A percentile compares a stretch with the other conserved stretches of the same genome.
Conservation (phyloP, 2,113 vertebrate species). For the Elgaria multicarinata region DNA sequence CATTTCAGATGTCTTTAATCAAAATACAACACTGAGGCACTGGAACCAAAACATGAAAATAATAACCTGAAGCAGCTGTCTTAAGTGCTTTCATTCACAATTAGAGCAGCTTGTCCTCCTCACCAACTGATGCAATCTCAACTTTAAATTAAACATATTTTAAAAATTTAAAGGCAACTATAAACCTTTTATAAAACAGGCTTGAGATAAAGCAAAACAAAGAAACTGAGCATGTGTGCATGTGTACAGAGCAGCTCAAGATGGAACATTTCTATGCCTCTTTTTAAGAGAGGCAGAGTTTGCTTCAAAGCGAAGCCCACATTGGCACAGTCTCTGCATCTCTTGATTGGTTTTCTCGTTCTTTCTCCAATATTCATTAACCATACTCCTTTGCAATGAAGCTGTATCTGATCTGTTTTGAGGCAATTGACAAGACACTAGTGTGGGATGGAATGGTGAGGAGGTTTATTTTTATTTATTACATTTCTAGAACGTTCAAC, state of each 20-base stretch:
- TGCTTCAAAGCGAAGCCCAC: neutral
- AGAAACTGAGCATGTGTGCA: neutral
- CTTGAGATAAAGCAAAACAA: slow-evolving; percentile 8
- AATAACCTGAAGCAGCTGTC: slow-evolving; percentile 21
- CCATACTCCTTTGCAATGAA: neutral
- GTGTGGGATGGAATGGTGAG: neutral
- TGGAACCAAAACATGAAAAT: slow-evolving; percentile 9
- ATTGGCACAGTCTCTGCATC: neutral
- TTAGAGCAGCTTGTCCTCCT: neutral
- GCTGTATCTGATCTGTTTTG: neutral
- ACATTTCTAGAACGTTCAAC: too few species aligned
- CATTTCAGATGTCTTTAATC: neutral
- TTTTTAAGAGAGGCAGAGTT: neutral
- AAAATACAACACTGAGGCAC: neutral
- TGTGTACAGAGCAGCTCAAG: neutral
- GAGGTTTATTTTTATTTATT: neutral
- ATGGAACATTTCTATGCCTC: neutral
- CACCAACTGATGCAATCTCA: slow-evolving; percentile 8
- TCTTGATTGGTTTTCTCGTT: neutral
- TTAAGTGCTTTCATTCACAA: slow-evolving; percentile 32
- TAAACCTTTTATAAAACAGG: slow-evolving; percentile 40
- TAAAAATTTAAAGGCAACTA: slow-evolving; percentile 29
- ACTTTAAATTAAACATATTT: slow-evolving; percentile 31
- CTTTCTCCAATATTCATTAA: neutral
- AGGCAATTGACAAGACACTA: neutral